A percentile compares a stretch with the other conserved stretches of the same genome.
phyloP scores from a whole-genome alignment of 2,888 invertebrate genomes.

The Cantharis rufa region DNA sequence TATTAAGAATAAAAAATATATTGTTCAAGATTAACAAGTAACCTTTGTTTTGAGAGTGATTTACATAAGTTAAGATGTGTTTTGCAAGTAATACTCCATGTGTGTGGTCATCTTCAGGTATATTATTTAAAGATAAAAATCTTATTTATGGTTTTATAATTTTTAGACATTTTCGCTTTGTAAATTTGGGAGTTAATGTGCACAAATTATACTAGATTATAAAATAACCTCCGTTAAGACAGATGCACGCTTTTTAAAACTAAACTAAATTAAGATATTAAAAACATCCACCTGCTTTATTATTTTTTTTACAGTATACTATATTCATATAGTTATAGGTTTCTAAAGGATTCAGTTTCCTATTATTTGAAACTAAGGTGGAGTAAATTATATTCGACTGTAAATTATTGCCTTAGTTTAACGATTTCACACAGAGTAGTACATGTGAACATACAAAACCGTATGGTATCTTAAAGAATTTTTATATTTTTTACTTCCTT shows the following conservation, averaged over 20 bases:
- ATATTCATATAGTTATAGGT: neutral
- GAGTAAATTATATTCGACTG: neutral
- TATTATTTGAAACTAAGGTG: neutral
- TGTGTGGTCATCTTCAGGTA: constrained; percentile 16
- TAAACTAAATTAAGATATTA: constrained; percentile 43
- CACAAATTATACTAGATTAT: constrained; percentile 23
- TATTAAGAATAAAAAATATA: constrained; percentile 16
- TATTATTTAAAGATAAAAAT: constrained; percentile 24
- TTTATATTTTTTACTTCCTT: neutral
- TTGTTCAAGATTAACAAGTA: constrained; percentile 20
- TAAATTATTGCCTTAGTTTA: neutral
- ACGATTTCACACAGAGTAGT: neutral
- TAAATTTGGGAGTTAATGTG: constrained; percentile 7
- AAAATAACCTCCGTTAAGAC: constrained; percentile 15
- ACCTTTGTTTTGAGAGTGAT: constrained; percentile 14
- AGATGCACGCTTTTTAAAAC: constrained; percentile 15
- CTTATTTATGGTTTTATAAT: constrained; percentile 16
- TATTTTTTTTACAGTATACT: neutral
- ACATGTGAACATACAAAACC: neutral
- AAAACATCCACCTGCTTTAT: constrained; percentile 42
- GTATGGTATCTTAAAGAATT: neutral
- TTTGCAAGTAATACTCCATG: constrained; percentile 14
- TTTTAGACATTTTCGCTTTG: constrained; percentile 18
- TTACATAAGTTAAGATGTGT: constrained; percentile 12
- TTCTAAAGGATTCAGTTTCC: neutral